Base-by-base conservation (phyloP, 2,888 invertebrate genomes). In the Miltochrista miniata region DNA sequence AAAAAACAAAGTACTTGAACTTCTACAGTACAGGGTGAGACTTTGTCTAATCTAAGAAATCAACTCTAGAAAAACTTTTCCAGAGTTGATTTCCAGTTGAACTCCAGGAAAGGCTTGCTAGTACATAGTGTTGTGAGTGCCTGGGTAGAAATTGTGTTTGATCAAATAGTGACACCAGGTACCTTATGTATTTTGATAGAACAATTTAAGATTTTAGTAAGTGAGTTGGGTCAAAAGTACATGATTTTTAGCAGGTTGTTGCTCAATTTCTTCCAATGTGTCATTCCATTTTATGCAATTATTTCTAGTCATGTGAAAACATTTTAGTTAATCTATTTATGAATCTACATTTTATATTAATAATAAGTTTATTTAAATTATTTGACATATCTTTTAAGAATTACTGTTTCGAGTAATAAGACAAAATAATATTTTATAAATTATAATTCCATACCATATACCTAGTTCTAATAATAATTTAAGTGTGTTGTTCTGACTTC, bases 211-310 rank as follows among this genome's bases (percentile, higher is more conserved):
- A 24, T 24, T 2, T 24, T 24, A 24, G 5, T 24, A 5, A 24
- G 5, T 24, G 18, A 24, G 18, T 24, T 24, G 18, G 18, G 18
- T 5, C 18, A 2, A 24, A 24, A 24, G 36, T 30, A 40, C 42
- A 45, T 39, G 50, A 51, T 51, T 54, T 58, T 36, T 59, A 57
- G 45, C 18, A 52, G 15, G 51, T n/a, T 61, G 38, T 59, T 72
- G 76, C 74, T 79, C 75, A 81, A 79, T 56, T 59, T 69, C 74
- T 74, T 74, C 70, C 65, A 67, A 51, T 54, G 48, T 59, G 59
- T 63, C 63, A 61, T 68, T 70, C 55, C 60, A 61, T 69, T 64
- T 55, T 55, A 48, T 49, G 47, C 44, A 54, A 56, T 66, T 70
- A 70, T 70, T 70, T 75, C 74, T 67, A 47, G 54, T 68, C 63